Evolutionary conservation across 2,797 vertebrate genomes (phyloP).

Genomic region (Molossus alvarezi): DNA sequence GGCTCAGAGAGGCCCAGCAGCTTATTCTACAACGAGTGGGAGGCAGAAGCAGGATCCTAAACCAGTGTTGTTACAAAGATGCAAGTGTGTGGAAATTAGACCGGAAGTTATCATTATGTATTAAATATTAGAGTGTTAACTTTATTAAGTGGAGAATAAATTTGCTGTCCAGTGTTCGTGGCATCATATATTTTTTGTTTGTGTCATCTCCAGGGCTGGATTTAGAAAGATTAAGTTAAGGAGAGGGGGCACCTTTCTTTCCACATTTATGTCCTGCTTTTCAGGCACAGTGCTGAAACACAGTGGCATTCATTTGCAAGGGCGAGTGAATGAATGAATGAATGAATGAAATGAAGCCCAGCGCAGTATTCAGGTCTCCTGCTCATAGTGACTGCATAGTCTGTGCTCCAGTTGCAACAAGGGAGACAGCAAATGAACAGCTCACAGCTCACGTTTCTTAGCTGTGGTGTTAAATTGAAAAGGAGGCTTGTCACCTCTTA

Average conservation of each 20-base stretch:
- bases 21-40: background rate
- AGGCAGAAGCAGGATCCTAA: background rate
- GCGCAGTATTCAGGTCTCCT: background rate
- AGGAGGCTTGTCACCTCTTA: background rate
- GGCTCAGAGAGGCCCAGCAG: background rate
- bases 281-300: background rate
- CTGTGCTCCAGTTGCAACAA: background rate
- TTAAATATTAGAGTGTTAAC: background rate
- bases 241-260: background rate
- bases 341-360: background rate
- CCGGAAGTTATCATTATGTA: background rate
- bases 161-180: slow-evolving; percentile 1
- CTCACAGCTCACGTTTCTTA: background rate
- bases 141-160: slow-evolving; percentile 47
- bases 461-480: background rate
- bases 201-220: background rate
- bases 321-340: no score
- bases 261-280: background rate
- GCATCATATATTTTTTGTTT: background rate
- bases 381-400: accelerated
- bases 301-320: background rate
- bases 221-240: slow-evolving; percentile 48
- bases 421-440: background rate
- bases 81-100: background rate
- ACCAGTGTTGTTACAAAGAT: background rate